Evolutionary conservation across 2,888 invertebrate genomes (phyloP).

Genomic region (Apodemia zela): DNA sequence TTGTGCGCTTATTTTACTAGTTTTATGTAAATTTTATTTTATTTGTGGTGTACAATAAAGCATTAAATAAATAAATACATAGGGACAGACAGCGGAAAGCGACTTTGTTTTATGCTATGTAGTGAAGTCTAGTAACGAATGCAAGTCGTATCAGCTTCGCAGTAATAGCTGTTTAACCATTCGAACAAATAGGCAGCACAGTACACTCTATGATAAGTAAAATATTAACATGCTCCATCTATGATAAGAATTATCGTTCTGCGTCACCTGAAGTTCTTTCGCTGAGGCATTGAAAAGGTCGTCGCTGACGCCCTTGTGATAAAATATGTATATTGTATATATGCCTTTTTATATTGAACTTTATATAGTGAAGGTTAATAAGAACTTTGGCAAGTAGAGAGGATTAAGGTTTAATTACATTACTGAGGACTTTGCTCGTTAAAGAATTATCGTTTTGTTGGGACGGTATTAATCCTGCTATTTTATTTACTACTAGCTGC

Average conservation of each 20-base stretch:
- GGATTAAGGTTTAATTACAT: background rate
- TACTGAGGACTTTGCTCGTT: background rate
- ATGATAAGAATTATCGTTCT: background rate
- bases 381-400: background rate
- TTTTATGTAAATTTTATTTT: too few relatives aligned
- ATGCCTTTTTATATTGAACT: too few relatives aligned
- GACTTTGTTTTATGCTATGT: too few relatives aligned
- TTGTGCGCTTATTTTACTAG: too few relatives aligned
- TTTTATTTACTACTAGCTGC: background rate
- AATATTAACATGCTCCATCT: background rate
- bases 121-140: too few relatives aligned
- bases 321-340: too few relatives aligned
- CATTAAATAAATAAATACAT: too few relatives aligned
- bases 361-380: background rate
- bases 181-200: background rate
- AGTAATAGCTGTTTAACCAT: background rate
- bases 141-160: background rate
- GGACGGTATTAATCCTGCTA: background rate
- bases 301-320: conserved; percentile 1
- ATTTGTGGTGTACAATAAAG: too few relatives aligned
- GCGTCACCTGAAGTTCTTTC: background rate
- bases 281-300: background rate
- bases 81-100: too few relatives aligned
- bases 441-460: background rate
- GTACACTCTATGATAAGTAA: background rate